Evolutionary conservation across 1,140 invertebrate species (phyloP).

Genomic region (Zaprionus tsacasi): DNA sequence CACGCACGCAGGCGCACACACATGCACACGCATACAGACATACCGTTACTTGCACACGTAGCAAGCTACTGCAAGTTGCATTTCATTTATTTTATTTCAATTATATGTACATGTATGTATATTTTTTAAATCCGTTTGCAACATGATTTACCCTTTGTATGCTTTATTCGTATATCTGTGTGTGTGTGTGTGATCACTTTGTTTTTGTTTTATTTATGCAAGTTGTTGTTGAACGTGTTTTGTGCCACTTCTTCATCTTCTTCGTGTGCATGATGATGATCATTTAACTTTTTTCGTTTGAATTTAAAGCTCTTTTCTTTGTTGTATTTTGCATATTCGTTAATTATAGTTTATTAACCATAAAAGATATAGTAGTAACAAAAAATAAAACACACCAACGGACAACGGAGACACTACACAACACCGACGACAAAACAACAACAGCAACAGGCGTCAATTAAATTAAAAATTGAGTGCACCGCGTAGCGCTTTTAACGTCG

Average conservation of each 20-base stretch:
- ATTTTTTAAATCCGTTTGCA: slow-evolving; percentile 29
- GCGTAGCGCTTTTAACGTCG: slow-evolving; percentile 37
- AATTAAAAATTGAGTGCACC: slow-evolving; percentile 60
- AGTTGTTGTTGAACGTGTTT: slow-evolving; percentile 69
- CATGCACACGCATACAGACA: slow-evolving; percentile 26
- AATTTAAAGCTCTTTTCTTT: slow-evolving; percentile 34
- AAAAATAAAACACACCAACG: slow-evolving; percentile 44
- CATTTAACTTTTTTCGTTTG: slow-evolving; percentile 18
- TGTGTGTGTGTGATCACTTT: background rate
- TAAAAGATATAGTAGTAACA: slow-evolving; percentile 20
- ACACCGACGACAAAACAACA: slow-evolving; percentile 30
- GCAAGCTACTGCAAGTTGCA: slow-evolving; percentile 13
- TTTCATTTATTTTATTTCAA: slow-evolving; percentile 5
- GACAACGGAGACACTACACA: slow-evolving; percentile 7
- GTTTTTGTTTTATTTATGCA: slow-evolving; percentile 37
- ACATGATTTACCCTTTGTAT: slow-evolving; percentile 22
- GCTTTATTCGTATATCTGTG: background rate
- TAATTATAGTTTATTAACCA: slow-evolving; percentile 66
- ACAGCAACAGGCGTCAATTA: slow-evolving; percentile 63
- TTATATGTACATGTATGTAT: slow-evolving; percentile 4
- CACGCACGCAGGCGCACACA: slow-evolving; percentile 33
- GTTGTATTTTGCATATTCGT: slow-evolving; percentile 32
- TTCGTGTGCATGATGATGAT: background rate
- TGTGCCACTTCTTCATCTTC: slow-evolving; percentile 12
- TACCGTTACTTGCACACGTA: slow-evolving; percentile 26